These are phyloP conservation scores for Tachystola acroxantha DNA, from an alignment of 2,888 invertebrate genomes.

Conservation along the genomic window DNA sequence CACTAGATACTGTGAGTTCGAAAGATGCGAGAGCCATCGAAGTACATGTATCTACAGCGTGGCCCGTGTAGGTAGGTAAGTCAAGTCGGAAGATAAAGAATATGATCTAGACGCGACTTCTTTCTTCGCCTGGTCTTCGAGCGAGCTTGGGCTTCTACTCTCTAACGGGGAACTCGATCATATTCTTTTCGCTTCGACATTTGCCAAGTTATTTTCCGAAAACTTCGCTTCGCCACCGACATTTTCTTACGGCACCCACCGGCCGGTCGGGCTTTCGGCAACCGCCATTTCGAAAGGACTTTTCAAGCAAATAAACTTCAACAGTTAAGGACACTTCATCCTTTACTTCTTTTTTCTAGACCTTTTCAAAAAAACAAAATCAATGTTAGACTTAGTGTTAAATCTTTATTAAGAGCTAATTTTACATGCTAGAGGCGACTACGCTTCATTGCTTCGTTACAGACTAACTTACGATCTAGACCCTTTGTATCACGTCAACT, in stretches of 20 bases:
- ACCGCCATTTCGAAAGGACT: constrained; percentile 64
- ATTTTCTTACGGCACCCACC: constrained; percentile 45
- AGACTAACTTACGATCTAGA: constrained; percentile 58
- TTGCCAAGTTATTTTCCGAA: constrained; percentile 34
- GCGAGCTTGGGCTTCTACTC: constrained; percentile 46
- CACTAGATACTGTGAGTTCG: constrained; percentile 46
- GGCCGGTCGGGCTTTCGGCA: constrained; percentile 55
- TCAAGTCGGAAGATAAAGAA: constrained; percentile 45
- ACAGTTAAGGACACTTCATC: constrained; percentile 83
- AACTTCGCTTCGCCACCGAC: constrained; percentile 49
- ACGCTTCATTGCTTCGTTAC: constrained; percentile 43
- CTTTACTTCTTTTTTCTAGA: constrained; percentile 90
- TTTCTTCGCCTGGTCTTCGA: constrained; percentile 51
- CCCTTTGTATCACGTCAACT: constrained; percentile 45
- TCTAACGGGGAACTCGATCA: constrained; percentile 53
- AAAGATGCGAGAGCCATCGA: constrained; percentile 51
- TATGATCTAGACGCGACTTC: constrained; percentile 63
- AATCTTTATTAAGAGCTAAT: constrained; percentile 71
- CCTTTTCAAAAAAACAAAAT: constrained; percentile 91
- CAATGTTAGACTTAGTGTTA: constrained; percentile 80
- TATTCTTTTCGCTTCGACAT: constrained; percentile 71
- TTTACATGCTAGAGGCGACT: constrained; percentile 67
- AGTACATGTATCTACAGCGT: constrained; percentile 3
- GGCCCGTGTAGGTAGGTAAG: background rate
- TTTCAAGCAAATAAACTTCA: constrained; percentile 76